These are phyloP conservation scores for Spicauda simplicius DNA, from an alignment of 2,888 invertebrate genomes.

Conservation along the genomic window DNA sequence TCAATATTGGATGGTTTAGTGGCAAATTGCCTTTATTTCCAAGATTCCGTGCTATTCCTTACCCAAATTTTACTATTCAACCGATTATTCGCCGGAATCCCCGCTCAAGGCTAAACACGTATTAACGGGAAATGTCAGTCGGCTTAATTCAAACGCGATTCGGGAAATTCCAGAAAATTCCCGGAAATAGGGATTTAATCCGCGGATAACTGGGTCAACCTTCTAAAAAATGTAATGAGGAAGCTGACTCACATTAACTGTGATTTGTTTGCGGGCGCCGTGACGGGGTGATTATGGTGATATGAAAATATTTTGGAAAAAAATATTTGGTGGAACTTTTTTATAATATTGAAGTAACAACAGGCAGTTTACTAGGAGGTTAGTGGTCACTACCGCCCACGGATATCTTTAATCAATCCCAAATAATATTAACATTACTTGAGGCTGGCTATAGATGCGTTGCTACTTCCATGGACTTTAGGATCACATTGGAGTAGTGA, in stretches of 20 bases:
- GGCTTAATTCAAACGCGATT: constrained; percentile 37
- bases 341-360: no score
- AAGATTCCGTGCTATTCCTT: constrained; percentile 16
- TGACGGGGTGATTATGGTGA: constrained; percentile 2
- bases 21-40: constrained; percentile 14
- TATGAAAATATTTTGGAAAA: not conserved
- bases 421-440: no score
- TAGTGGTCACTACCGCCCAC: no score
- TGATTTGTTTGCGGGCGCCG: constrained; percentile 23
- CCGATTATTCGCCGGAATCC: constrained; percentile 28
- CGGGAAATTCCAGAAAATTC: constrained; percentile 39
- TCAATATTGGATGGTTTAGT: not conserved
- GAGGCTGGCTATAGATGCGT: no score
- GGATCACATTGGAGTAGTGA: no score
- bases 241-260: constrained; percentile 15
- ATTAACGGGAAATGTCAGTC: constrained; percentile 37
- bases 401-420: no score
- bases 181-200: constrained; percentile 54
- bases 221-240: constrained; percentile 36
- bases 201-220: constrained; percentile 44
- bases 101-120: constrained; percentile 36
- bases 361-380: no score
- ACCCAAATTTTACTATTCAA: constrained; percentile 31
- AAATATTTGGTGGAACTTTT: no score
- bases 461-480: no score